Evolutionary conservation across 64 coral and sea anemone genomes (phyloP).

Genomic region (Montipora foliosa): DNA sequence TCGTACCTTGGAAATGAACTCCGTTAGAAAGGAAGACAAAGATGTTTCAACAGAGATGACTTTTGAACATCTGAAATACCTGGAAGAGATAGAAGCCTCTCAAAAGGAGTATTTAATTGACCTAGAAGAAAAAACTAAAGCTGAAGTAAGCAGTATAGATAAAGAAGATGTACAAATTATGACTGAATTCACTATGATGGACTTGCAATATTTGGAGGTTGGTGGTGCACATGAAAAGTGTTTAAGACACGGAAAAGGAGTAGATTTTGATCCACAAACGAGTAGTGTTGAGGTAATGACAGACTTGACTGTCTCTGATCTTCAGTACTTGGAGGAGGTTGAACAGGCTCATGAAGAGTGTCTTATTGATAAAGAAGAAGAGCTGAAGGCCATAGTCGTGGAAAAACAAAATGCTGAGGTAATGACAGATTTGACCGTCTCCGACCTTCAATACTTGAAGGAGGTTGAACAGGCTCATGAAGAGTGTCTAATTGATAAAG

Average conservation of each 20-base stretch:
- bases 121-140: neutral
- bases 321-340: too few relatives aligned
- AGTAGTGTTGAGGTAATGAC: too few relatives aligned
- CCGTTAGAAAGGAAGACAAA: neutral
- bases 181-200: constrained; percentile 48
- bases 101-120: constrained; percentile 21
- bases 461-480: constrained; percentile 14
- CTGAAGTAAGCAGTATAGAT: neutral
- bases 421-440: neutral
- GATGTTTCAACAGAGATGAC: constrained; percentile 48
- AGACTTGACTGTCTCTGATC: too few relatives aligned
- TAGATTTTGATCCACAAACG: neutral
- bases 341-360: constrained; percentile 29
- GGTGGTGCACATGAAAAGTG: constrained; percentile 31
- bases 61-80: constrained; percentile 20
- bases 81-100: constrained; percentile 36
- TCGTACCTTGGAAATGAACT: neutral
- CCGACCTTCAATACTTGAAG: neutral
- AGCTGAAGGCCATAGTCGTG: neutral
- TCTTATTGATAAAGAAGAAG: neutral
- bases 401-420: neutral
- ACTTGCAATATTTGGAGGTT: constrained; percentile 63
- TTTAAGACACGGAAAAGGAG: neutral
- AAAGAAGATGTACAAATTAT: constrained; percentile 10
- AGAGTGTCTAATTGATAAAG: constrained; percentile 17